These are phyloP conservation scores for Tachysurus vachellii DNA, from an alignment of 2,113 vertebrate genomes.

Conservation along the genomic window DNA sequence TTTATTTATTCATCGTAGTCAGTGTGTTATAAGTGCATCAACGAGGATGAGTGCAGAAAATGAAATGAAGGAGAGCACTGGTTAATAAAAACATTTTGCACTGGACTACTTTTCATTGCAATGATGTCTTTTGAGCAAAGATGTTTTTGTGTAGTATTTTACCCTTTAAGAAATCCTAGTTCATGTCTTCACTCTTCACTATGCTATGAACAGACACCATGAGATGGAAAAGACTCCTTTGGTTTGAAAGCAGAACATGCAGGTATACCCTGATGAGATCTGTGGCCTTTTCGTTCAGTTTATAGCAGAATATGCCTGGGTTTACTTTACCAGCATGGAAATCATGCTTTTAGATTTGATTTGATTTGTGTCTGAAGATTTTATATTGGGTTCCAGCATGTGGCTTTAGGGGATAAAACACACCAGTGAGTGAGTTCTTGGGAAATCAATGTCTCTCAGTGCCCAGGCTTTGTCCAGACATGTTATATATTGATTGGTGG, in stretches of 20 bases:
- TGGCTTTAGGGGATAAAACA: conserved; percentile 38
- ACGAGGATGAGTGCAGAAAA: neutral
- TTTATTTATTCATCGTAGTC: conserved; percentile 9
- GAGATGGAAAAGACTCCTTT: neutral
- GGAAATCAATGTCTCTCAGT: conserved; percentile 49
- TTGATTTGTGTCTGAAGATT: conserved; percentile 29
- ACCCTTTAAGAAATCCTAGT: neutral
- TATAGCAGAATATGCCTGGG: neutral
- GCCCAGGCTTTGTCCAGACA: conserved; percentile 44
- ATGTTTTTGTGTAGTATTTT: neutral
- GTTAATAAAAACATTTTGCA: neutral
- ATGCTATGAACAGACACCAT: neutral
- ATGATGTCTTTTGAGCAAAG: neutral
- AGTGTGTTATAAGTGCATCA: neutral
- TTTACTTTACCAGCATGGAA: conserved; percentile 1
- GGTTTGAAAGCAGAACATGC: neutral
- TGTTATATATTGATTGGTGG: conserved; percentile 39
- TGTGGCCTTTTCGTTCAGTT: neutral
- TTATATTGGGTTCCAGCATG: conserved; percentile 37
- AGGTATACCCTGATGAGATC: neutral
- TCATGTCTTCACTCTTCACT: neutral
- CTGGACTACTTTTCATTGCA: neutral
- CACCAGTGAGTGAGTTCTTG: conserved; percentile 32
- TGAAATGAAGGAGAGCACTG: conserved; percentile 1
- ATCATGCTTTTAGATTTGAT: neutral